Base-by-base conservation (phyloP, 2,888 invertebrate genomes). In the Pterobdella sp. region DNA sequence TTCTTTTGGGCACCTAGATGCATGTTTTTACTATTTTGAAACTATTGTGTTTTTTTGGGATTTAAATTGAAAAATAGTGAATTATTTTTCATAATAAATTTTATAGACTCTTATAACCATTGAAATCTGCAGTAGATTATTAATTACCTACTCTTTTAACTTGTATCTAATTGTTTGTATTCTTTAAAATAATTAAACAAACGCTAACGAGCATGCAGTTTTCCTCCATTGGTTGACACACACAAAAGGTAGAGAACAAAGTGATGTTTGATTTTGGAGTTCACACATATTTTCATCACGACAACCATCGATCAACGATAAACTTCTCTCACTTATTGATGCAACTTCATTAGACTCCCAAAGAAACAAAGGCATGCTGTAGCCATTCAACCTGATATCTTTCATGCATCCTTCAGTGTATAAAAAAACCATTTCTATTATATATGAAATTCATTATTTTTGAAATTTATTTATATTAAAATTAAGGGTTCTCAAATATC, bases 201-300 rank as follows among this genome's bases (percentile, higher is more conserved):
- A 36, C 14, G 37, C 72, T 71, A 7, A 78, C 78, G 73, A 72
- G 92, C 96, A 97, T 84, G 95, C 94, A 81, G 94, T 94, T 85
- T 94, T 92, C 84, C 96, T 95, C 96, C 96, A 97, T 26, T 94
- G 88, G 84, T 97, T 95, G 75, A 93, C 90, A 84, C 96, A 97
- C 80, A 93, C 92, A 31, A 95, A 94, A 94, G 80, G 73, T 34
- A 35, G 66, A 36, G 72, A 76, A 76, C 75, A 76, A 49, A 52
- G 56, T 42, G 73, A 49, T 42, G 37, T 42, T 2, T 68, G 60
- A 37, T 75, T 42, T 49, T 22, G 37, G 42, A 34, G n/a, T 1
- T 64, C 31, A 69, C 78, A 78, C 32, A 74, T 73, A 31, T 72
- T 70, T 22, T 31, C 35, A 37, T 63, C 63, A 26, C 63, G 71